Percentiles rank a stretch among this genome's conserved stretches.
Conservation (phyloP, 2,797 vertebrate genomes). For the Rhinoraja longicauda region DNA sequence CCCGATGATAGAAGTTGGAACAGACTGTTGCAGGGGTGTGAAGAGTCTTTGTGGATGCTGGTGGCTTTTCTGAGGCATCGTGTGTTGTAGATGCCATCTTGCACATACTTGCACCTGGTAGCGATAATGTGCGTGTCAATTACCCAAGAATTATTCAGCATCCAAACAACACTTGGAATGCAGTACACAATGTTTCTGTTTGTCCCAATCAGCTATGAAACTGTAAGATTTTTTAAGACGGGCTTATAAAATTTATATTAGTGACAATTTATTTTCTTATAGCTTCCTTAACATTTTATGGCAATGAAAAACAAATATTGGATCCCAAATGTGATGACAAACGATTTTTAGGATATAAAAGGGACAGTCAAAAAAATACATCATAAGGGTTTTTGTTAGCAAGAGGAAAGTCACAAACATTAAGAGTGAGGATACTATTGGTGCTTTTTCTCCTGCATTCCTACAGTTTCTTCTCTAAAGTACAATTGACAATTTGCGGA, state of each 20-base stretch:
- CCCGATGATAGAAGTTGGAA: too few relatives aligned
- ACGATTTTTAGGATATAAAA: neutral
- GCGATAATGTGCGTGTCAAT: neutral
- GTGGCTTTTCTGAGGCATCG: too few relatives aligned
- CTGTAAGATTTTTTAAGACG: neutral
- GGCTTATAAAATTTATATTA: neutral
- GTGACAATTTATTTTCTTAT: neutral
- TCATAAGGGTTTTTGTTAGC: neutral
- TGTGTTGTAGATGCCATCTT: too few relatives aligned
- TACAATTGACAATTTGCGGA: neutral
- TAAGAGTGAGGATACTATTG: neutral
- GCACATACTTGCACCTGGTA: neutral
- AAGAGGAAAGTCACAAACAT: neutral
- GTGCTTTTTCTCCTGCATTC: neutral
- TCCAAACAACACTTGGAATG: neutral
- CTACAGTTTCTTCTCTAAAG: neutral
- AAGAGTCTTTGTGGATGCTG: too few relatives aligned
- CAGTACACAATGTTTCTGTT: neutral
- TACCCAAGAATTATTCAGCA: neutral
- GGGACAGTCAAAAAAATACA: neutral
- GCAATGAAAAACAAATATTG: neutral
- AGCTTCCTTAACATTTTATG: neutral
- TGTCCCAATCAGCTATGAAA: neutral
- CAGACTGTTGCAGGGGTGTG: too few relatives aligned
- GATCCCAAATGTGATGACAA: neutral